Conservation (phyloP, 2,888 invertebrate genomes). For the Quadriops clusia region DNA sequence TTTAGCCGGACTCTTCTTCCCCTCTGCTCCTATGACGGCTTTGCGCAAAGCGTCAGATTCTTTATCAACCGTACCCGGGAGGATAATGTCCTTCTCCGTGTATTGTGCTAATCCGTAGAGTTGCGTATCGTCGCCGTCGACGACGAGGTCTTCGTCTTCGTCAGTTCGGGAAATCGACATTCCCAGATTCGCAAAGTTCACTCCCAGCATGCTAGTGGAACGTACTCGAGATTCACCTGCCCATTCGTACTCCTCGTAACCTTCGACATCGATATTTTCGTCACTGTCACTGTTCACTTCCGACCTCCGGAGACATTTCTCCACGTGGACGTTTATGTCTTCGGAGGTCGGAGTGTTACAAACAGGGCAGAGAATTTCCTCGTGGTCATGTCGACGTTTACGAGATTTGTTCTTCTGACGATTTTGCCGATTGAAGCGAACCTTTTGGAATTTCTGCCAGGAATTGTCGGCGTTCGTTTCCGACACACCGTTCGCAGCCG, state of each 20-base stretch:
- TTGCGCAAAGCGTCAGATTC: constrained; percentile 44
- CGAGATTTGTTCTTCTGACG: constrained; percentile 52
- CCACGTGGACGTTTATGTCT: constrained; percentile 61
- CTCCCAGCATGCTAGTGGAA: constrained; percentile 57
- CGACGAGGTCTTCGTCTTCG: constrained; percentile 65
- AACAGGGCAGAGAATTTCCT: constrained; percentile 57
- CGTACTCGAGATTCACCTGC: constrained; percentile 76
- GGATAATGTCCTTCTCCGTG: constrained; percentile 58
- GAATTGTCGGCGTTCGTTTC: constrained; percentile 43
- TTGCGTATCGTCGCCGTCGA: constrained; percentile 80
- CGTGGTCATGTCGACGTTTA: constrained; percentile 43
- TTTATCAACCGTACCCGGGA: constrained; percentile 41
- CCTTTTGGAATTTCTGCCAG: constrained; percentile 65
- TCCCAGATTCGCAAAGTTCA: constrained; percentile 48
- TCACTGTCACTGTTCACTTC: constrained; percentile 45
- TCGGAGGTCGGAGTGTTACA: constrained; percentile 61
- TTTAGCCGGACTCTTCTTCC: constrained; percentile 23
- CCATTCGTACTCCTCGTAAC: constrained; percentile 84
- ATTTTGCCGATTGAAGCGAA: constrained; percentile 60
- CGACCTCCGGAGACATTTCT: constrained; percentile 50
- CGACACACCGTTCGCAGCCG: constrained; percentile 36
- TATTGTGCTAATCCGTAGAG: constrained; percentile 83
- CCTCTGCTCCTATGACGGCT: constrained; percentile 35
- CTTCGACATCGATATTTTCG: constrained; percentile 74
- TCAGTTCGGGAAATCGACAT: constrained; percentile 34